Percentiles rank a stretch among this genome's conserved stretches.
Conservation (phyloP, 2,888 invertebrate species). For the Cistogaster globosa region DNA sequence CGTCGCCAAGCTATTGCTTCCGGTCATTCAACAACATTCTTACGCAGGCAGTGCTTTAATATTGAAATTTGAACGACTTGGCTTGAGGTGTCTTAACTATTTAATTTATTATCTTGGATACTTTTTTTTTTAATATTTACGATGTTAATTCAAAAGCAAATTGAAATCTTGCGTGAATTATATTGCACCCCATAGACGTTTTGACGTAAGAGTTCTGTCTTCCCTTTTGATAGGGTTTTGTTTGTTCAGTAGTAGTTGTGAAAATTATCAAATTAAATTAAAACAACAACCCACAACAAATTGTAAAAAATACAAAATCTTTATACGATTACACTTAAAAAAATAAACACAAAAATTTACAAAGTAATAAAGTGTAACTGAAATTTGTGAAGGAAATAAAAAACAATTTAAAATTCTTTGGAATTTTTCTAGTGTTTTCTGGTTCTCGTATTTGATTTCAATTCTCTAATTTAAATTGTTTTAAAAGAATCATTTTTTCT, state of each 20-base stretch:
- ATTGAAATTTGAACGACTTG: no score
- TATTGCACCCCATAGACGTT: neutral
- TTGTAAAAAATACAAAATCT: neutral
- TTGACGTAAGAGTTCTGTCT: constrained; percentile 49
- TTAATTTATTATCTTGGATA: no score
- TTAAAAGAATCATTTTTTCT: constrained; percentile 4
- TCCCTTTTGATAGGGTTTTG: constrained; percentile 44
- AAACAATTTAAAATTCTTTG: no score
- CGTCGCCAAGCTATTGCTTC: no score
- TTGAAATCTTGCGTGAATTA: no score
- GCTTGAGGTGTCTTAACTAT: no score
- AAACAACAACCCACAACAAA: constrained; percentile 6
- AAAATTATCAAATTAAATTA: constrained; percentile 31
- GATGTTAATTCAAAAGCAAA: no score
- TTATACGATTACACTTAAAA: neutral
- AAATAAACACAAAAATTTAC: neutral
- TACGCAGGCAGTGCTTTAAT: no score
- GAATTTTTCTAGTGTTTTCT: neutral
- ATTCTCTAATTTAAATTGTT: constrained; percentile 9
- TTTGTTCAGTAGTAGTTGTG: neutral
- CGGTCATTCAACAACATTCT: no score
- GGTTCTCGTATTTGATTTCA: neutral
- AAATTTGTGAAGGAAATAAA: no score
- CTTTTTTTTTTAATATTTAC: no score
- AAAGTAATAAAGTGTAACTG: neutral